Evolutionary conservation across 2,113 vertebrate genomes (phyloP).

Genomic region (Barnardius zonarius): DNA sequence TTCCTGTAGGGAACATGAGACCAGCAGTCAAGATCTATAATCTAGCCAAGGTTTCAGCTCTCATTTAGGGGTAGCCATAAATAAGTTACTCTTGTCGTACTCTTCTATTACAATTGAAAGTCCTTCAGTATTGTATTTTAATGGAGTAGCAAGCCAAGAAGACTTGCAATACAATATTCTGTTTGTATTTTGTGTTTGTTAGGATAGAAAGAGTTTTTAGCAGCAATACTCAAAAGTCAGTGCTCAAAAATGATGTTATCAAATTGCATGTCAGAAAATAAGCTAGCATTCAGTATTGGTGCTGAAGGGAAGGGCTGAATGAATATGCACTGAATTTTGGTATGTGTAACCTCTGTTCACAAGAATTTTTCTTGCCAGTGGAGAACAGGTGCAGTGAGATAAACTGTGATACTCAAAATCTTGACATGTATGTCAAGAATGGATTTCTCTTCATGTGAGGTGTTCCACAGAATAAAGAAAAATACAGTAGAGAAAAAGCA

Average conservation of each 20-base stretch:
- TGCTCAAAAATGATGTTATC: not conserved
- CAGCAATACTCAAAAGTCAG: not conserved
- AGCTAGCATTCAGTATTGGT: not conserved
- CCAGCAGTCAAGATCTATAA: not conserved
- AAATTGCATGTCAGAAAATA: not conserved
- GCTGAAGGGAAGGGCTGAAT: not conserved
- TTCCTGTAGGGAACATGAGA: not conserved
- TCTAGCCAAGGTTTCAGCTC: not conserved
- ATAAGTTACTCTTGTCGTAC: not conserved
- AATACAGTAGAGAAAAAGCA: not conserved
- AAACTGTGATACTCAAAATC: conserved; percentile 22
- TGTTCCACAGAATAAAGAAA: conserved; percentile 7
- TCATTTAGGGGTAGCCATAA: not conserved
- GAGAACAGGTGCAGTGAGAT: not conserved
- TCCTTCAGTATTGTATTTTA: not conserved
- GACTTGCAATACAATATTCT: not conserved
- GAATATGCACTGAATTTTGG: not conserved
- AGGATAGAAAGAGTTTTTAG: not conserved
- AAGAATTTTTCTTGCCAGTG: not conserved
- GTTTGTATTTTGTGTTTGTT: not conserved
- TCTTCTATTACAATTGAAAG: not conserved
- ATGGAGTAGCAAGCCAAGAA: not conserved
- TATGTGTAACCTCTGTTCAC: not conserved
- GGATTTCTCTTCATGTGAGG: not conserved
- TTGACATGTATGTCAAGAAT: conserved; percentile 29